Evolutionary conservation across 2,888 invertebrate genomes (phyloP), one percentile per base, ranked within the genome.

Genomic region (Phragmatobia fuliginosa): DNA sequence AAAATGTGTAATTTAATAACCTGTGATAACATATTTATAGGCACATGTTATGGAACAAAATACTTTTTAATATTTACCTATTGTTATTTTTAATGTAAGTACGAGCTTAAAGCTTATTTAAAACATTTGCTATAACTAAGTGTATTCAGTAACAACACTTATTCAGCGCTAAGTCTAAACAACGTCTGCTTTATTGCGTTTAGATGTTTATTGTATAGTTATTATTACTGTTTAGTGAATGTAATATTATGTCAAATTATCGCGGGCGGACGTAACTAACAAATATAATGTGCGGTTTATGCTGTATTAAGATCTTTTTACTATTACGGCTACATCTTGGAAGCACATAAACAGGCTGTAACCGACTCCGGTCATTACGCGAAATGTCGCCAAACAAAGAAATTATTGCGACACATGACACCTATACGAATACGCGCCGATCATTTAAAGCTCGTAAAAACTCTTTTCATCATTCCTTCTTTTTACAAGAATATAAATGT

Each of bases 241-340:
- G 85, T 84, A 85, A 85, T 87, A 86, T 84, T 79, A 83, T 85
- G 86, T 85, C 84, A 80, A 84, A 87, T 86, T 86, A 83, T 81
- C 80, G 82, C 74, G 77, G 70, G 82, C 88, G 87, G 85, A 84
- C 87, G 87, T 83, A 79, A 83, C 79, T 71, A 76, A 85, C 78
- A 84, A 79, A 78, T 78, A 83, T 83, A 83, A 84, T 77, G 83
- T 74, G 80, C 74, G 84, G 81, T 91, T 92, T 90, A 92, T 89
- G 90, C 85, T 88, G 82, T 90, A 92, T 90, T 92, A 92, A 88
- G 89, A 91, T 93, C 87, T 91, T 91, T 92, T 93, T 92, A 92
- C 90, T 92, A 90, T 92, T 91, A 91, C 90, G 87, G 86, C 89
- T 91, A 92, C 92, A 92, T 91, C 88, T 90, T 87, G 91, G 83